Base-by-base conservation (phyloP, 2,113 vertebrate genomes). In the Malurus alboscapulatus region DNA sequence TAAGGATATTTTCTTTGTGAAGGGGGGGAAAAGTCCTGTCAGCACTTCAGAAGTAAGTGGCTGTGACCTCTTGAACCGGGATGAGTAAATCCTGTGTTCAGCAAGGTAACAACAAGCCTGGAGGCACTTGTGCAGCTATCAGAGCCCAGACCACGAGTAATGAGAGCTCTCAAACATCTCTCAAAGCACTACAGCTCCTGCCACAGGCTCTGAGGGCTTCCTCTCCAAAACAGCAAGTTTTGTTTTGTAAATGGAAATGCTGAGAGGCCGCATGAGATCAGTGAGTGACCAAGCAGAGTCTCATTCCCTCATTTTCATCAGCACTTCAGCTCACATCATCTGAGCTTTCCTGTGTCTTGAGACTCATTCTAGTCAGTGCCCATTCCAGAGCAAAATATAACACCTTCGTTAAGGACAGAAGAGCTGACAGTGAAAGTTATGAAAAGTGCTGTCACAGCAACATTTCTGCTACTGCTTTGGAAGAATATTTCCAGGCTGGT, bases 151-250 rank as follows among this genome's bases (percentile, higher is more conserved):
- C 63, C 81, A 59, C 1, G 50, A 61, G 74, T 69, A 87, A 87
- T 32, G 47, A 90, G 65, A 81, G 75, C 61, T 94, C 94, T 92
- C 53, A 76, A 95, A 84, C 30, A 18, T 71, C 88, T 92, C 77
- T 71, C 48, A 36, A 75, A 91, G 48, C 55, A 48, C 72, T 69
- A 81, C 38, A 74, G 57, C 17, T 89, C 2, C 3, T 53, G 63
- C 30, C 71, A 77, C 51, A 58, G 42, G 54, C 61, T 92, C 45
- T 0, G 0, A 92, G 82, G 88, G 36, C 63, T 91, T 90, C 77
- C 55, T 84, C 58, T 90, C 61, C 30, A 77, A 94, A 95, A 51
- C 0, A 48, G 26, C 16, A 69, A 68, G 16, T 90, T 84, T 86
- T n/a, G 73, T 79, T 69, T 34, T 57, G 66, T 47, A 94, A 93